These are phyloP conservation scores for Atta texana DNA, from an alignment of 1,140 invertebrate genomes.

Conservation along the genomic window DNA sequence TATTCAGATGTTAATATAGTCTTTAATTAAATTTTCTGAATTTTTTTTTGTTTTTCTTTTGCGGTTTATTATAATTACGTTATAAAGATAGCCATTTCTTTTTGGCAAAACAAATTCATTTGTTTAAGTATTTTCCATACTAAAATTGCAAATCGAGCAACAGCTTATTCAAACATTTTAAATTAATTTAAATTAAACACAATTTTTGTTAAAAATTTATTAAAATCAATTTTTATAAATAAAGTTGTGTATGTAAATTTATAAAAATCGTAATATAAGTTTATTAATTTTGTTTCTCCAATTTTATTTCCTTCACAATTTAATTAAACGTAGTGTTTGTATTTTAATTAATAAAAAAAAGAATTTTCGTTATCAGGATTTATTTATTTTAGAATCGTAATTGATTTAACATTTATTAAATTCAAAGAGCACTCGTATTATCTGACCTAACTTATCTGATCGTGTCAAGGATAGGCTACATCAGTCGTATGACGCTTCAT, in stretches of 20 bases:
- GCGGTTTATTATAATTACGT: not conserved
- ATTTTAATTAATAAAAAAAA: not conserved
- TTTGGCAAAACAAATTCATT: not conserved
- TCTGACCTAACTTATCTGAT: not conserved
- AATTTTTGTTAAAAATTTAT: not conserved
- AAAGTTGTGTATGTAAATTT: too few species aligned
- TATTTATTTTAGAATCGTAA: too few species aligned
- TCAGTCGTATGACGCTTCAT: slow-evolving; percentile 12
- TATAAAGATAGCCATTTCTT: not conserved
- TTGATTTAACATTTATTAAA: not conserved
- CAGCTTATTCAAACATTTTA: not conserved
- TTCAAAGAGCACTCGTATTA: not conserved
- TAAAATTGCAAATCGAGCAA: not conserved
- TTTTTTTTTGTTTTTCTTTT: not conserved
- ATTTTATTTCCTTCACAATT: not conserved
- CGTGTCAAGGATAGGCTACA: not conserved
- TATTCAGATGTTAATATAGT: not conserved
- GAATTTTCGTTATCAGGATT: not conserved
- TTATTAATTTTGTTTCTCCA: not conserved
- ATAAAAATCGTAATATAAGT: not conserved
- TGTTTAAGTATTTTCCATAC: not conserved
- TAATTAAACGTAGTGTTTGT: not conserved
- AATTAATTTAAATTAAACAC: not conserved
- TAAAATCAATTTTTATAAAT: too few species aligned
- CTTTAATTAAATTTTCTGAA: not conserved